These are phyloP conservation scores for Diplodus puntazzo DNA, from an alignment of 2,797 vertebrate genomes.

Conservation along the genomic window DNA sequence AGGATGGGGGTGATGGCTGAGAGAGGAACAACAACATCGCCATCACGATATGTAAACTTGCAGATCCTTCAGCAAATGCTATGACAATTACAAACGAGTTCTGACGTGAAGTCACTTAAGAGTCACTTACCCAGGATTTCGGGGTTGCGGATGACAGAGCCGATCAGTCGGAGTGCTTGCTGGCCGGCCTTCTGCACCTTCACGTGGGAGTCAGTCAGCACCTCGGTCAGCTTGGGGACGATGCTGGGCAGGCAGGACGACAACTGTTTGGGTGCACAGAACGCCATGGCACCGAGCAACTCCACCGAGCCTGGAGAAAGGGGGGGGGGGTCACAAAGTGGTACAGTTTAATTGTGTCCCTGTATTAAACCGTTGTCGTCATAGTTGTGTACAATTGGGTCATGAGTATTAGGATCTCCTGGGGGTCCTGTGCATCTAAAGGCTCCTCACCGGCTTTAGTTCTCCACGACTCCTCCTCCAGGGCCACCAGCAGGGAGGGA, in stretches of 20 bases:
- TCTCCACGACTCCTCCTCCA: conserved; percentile 99
- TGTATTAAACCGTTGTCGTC: too few species aligned
- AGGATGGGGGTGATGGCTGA: conserved; percentile 96
- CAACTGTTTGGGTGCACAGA: conserved; percentile 97
- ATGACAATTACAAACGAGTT: too few species aligned
- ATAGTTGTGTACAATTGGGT: not conserved
- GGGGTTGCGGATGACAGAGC: conserved; percentile 98
- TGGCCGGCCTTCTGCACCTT: conserved; percentile 99
- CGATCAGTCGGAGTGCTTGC: conserved; percentile 96
- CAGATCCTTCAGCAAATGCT: too few species aligned
- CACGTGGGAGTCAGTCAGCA: conserved; percentile 97
- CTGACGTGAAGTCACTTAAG: too few species aligned
- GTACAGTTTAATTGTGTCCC: not conserved
- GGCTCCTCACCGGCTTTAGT: conserved; percentile 94
- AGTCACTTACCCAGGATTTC: conserved; percentile 93
- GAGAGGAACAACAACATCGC: not conserved
- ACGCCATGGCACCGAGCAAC: conserved; percentile 97
- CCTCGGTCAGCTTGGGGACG: conserved; percentile 97
- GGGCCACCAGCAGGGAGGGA: conserved; percentile 94
- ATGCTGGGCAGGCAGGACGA: conserved; percentile 98
- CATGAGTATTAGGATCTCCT: too few species aligned
- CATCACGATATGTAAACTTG: too few species aligned
- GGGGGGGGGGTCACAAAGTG: not conserved
- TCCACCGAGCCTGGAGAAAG: conserved; percentile 92
- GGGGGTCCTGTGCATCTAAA: not conserved